Evolutionary conservation across 2,113 vertebrate species (phyloP).

Genomic region (Lichenostomus cassidix): DNA sequence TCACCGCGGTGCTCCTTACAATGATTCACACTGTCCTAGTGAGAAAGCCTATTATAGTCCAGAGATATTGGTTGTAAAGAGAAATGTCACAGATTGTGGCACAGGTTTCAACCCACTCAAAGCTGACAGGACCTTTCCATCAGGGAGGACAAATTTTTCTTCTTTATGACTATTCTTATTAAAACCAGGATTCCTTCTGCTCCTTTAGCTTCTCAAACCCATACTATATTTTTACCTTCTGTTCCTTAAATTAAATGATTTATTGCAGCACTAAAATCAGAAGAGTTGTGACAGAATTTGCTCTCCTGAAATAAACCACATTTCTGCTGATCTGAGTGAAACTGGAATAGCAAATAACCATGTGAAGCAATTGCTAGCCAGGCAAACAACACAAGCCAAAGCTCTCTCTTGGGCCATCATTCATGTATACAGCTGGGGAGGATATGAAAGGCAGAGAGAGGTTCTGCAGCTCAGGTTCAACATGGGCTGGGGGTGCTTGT

Average conservation of each 20-base stretch:
- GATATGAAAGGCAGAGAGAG: neutral
- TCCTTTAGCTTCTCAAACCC: neutral
- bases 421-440: neutral
- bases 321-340: slow-evolving; percentile 49
- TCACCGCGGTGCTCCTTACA: neutral
- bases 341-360: neutral
- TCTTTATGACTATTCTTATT: slow-evolving; percentile 29
- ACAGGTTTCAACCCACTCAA: slow-evolving; percentile 7
- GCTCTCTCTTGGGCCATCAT: neutral
- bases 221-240: neutral
- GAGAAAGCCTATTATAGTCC: slow-evolving; percentile 4
- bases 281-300: neutral
- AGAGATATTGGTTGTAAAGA: slow-evolving; percentile 30
- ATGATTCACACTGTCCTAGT: neutral
- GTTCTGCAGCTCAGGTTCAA: neutral
- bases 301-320: neutral
- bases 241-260: neutral
- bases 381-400: neutral
- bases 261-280: neutral
- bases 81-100: slow-evolving; percentile 15
- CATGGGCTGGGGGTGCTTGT: neutral
- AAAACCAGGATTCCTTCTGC: neutral
- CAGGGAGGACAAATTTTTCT: slow-evolving; percentile 9
- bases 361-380: neutral
- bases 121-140: slow-evolving; percentile 44